A percentile compares a stretch with the other conserved stretches of the same genome.
phyloP scores from a whole-genome alignment of 1,140 invertebrate species.

The Diuraphis noxia region DNA sequence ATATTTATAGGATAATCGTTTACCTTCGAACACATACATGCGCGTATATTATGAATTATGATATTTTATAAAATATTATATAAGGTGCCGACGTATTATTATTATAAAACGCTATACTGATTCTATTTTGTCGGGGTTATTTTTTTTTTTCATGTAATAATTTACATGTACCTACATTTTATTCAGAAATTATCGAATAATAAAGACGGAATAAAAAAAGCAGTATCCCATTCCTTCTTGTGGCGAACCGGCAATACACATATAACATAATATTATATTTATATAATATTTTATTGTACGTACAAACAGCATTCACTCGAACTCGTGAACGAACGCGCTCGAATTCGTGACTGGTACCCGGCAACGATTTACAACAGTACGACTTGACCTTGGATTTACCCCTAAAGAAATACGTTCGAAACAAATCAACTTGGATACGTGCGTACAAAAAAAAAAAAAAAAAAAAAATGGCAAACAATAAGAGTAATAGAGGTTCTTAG shows the following conservation, averaged over 20 bases:
- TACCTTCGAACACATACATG: not conserved
- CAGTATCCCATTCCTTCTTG: not conserved
- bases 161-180: not conserved
- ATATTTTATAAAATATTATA: too few species aligned
- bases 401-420: not conserved
- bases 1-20: not conserved
- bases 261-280: not conserved
- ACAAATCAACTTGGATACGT: not conserved
- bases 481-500: not conserved
- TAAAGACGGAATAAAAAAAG: not conserved
- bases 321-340: not conserved
- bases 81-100: not conserved
- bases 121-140: not conserved
- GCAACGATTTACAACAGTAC: not conserved
- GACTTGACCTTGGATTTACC: not conserved
- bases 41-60: not conserved
- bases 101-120: not conserved
- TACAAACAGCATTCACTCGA: not conserved
- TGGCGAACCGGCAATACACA: not conserved
- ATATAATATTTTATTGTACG: not conserved
- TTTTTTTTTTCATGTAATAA: not conserved
- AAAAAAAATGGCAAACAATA: not conserved
- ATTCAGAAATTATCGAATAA: not conserved
- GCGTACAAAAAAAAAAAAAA: not conserved
- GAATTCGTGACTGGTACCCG: slow-evolving; percentile 51